Percentiles rank a stretch among this genome's conserved stretches.
Conservation (phyloP, 2,888 invertebrate genomes). For the Pheosia tremula region DNA sequence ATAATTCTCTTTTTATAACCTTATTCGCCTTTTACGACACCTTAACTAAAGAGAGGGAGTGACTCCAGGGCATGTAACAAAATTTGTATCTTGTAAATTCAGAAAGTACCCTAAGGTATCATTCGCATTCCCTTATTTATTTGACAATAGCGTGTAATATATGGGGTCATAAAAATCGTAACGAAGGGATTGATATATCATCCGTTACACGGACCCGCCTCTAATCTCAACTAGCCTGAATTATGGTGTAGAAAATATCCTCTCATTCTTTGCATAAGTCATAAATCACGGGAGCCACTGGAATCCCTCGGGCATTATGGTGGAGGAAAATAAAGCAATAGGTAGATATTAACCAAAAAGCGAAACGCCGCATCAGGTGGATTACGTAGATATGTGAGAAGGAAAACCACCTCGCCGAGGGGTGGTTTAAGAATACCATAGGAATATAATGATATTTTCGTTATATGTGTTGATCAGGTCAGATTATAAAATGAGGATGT, state of each 20-base stretch:
- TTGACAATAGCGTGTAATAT: conserved; percentile 50
- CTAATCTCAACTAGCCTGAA: conserved; percentile 79
- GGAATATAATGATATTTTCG: conserved; percentile 6
- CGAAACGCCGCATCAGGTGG: conserved; percentile 47
- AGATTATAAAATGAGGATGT: too few relatives aligned
- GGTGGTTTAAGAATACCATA: conserved; percentile 27
- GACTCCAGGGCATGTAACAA: conserved; percentile 3
- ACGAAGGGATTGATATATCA: conserved; percentile 72
- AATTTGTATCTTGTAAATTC: conserved; percentile 35
- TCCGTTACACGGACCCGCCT: conserved; percentile 60
- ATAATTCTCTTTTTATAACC: too few relatives aligned
- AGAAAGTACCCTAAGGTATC: conserved; percentile 25
- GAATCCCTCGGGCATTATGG: conserved; percentile 73
- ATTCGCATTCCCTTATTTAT: conserved; percentile 41
- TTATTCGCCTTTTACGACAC: too few relatives aligned
- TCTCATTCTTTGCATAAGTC: conserved; percentile 80
- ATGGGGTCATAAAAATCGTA: conserved; percentile 46
- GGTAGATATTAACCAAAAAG: conserved; percentile 69
- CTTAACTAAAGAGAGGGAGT: too few relatives aligned
- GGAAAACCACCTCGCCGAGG: conserved; percentile 31
- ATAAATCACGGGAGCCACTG: conserved; percentile 76
- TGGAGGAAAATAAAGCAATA: conserved; percentile 76
- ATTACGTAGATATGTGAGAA: conserved; percentile 38
- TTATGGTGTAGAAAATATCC: conserved; percentile 80
- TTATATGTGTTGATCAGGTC: background rate